These are phyloP conservation scores for Arctopsyche grandis DNA, from an alignment of 1,140 invertebrate species.

Conservation along the genomic window DNA sequence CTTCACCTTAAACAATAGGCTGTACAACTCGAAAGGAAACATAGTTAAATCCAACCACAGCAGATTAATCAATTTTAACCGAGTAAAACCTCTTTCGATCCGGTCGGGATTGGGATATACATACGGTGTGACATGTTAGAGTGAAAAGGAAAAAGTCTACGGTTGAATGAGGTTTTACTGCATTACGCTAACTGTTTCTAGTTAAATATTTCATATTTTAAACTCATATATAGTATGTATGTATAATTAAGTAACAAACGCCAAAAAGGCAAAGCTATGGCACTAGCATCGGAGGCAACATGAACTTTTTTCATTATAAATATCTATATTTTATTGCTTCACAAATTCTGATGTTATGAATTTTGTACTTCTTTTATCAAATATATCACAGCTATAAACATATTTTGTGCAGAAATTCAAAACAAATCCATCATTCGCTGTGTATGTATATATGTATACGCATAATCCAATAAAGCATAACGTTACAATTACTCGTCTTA, in stretches of 20 bases:
- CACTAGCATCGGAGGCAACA: slow-evolving; percentile 25
- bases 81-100: too few species aligned
- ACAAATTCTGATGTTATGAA: slow-evolving; percentile 13
- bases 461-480: background rate
- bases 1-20: slow-evolving; percentile 35
- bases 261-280: slow-evolving; percentile 25
- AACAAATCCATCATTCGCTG: background rate
- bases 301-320: background rate
- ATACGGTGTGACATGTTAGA: too few species aligned
- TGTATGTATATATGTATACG: background rate
- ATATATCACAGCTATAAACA: slow-evolving; percentile 20
- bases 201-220: too few species aligned
- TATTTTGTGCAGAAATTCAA: background rate
- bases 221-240: background rate
- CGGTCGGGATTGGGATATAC: too few species aligned
- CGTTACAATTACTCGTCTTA: background rate
- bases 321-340: slow-evolving; percentile 7
- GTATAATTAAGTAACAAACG: slow-evolving; percentile 15
- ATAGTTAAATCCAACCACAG: background rate
- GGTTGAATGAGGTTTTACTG: too few species aligned
- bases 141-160: too few species aligned
- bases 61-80: too few species aligned
- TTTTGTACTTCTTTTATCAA: slow-evolving; percentile 11
- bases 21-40: background rate
- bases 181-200: too few species aligned